These are phyloP conservation scores for Aphodius granarius DNA, from an alignment of 2,888 invertebrate genomes.

Conservation along the genomic window DNA sequence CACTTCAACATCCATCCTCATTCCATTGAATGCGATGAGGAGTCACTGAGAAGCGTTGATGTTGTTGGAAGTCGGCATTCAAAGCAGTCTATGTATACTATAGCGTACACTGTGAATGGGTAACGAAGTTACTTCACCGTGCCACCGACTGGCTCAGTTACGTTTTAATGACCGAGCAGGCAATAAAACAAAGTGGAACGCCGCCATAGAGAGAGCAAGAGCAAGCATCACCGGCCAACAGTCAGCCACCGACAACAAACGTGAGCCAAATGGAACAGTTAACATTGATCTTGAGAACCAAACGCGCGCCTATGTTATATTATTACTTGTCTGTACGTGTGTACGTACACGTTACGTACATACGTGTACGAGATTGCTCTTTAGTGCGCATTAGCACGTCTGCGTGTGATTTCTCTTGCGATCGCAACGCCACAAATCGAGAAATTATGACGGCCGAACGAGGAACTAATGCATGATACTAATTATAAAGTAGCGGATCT, in stretches of 20 bases:
- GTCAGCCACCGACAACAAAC: background rate
- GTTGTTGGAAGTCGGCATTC: too few relatives aligned
- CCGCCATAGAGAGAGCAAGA: background rate
- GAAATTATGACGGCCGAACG: background rate
- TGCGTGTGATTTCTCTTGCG: background rate
- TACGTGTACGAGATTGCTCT: background rate
- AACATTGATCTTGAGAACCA: background rate
- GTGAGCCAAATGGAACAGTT: background rate
- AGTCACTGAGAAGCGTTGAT: too few relatives aligned
- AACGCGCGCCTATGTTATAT: too few relatives aligned
- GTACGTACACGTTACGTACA: background rate
- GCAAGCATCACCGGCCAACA: background rate
- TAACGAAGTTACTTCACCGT: background rate
- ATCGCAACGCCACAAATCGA: background rate
- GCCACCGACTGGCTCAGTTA: background rate
- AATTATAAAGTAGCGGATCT: too few relatives aligned
- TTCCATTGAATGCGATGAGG: too few relatives aligned
- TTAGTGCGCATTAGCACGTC: background rate
- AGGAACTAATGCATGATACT: background rate
- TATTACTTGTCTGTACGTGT: background rate
- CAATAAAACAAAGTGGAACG: background rate
- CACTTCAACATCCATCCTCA: too few relatives aligned
- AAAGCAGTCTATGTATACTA: too few relatives aligned
- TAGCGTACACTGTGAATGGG: background rate
- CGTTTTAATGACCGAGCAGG: background rate